Conservation (phyloP, 2,113 vertebrate genomes). For the Mastomys natalensis region DNA sequence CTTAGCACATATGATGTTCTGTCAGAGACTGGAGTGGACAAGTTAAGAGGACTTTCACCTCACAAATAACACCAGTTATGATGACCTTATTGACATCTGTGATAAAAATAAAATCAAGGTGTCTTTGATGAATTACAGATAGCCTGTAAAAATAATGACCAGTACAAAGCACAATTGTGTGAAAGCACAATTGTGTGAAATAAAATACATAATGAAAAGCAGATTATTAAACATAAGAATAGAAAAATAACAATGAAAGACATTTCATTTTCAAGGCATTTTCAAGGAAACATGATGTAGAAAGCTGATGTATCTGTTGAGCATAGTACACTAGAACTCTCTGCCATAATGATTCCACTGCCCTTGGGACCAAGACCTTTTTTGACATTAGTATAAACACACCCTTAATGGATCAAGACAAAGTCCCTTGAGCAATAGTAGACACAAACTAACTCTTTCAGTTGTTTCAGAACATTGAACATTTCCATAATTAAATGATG, state of each 20-base stretch:
- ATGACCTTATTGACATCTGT: constrained; percentile 28
- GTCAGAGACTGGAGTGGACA: constrained; percentile 7
- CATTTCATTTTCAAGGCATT: neutral
- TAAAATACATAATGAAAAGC: constrained; percentile 14
- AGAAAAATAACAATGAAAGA: constrained; percentile 1
- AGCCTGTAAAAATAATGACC: neutral
- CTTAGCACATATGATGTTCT: constrained; percentile 16
- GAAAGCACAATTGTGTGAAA: constrained; percentile 24
- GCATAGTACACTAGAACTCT: neutral
- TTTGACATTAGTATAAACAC: neutral
- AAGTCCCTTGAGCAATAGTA: neutral
- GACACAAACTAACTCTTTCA: neutral
- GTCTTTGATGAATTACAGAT: constrained; percentile 41
- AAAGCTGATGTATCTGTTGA: constrained; percentile 14
- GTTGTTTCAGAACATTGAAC: neutral
- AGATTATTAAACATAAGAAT: constrained; percentile 22
- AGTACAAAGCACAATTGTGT: neutral
- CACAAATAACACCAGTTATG: constrained; percentile 45
- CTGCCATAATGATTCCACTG: neutral
- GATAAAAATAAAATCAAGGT: constrained; percentile 40
- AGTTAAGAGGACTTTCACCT: constrained; percentile 42
- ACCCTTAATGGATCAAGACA: neutral
- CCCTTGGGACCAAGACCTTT: neutral
- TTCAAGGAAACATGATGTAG: neutral
- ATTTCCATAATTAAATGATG: constrained; percentile 1